phyloP scores from a whole-genome alignment of 2,888 invertebrate genomes.

The Noctua comes region DNA sequence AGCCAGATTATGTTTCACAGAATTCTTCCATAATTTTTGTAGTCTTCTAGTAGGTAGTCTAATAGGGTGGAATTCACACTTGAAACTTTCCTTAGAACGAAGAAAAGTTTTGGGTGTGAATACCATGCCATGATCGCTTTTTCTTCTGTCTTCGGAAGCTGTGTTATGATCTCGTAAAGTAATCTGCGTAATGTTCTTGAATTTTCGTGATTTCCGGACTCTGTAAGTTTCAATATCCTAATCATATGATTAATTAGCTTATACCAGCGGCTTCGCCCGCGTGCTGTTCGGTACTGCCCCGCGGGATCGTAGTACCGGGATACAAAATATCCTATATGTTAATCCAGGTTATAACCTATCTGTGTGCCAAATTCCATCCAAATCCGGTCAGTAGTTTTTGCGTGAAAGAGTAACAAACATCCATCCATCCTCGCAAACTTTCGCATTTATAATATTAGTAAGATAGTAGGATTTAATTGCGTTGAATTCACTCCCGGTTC shows the following conservation, averaged over 20 bases:
- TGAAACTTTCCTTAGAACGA: background rate
- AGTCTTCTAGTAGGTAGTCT: background rate
- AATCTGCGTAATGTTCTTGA: background rate
- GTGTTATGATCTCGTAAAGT: background rate
- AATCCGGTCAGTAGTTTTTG: no score
- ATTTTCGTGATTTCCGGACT: background rate
- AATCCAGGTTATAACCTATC: no score
- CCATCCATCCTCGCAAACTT: no score
- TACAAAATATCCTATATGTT: no score
- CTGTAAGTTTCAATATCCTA: constrained; percentile 23
- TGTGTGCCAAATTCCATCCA: no score
- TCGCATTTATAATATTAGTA: no score
- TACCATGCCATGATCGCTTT: background rate
- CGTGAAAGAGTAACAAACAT: no score
- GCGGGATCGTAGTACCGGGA: no score
- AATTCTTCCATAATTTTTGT: background rate
- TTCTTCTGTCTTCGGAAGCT: background rate
- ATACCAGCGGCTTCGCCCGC: no score
- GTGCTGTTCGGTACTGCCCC: no score
- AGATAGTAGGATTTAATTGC: constrained; percentile 31
- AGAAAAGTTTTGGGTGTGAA: background rate
- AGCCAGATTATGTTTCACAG: background rate
- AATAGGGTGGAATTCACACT: background rate
- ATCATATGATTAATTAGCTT: constrained; percentile 15
- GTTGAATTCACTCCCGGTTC: constrained; percentile 34